Base-by-base conservation (phyloP, 2,888 invertebrate genomes). In the Elegia similella region DNA sequence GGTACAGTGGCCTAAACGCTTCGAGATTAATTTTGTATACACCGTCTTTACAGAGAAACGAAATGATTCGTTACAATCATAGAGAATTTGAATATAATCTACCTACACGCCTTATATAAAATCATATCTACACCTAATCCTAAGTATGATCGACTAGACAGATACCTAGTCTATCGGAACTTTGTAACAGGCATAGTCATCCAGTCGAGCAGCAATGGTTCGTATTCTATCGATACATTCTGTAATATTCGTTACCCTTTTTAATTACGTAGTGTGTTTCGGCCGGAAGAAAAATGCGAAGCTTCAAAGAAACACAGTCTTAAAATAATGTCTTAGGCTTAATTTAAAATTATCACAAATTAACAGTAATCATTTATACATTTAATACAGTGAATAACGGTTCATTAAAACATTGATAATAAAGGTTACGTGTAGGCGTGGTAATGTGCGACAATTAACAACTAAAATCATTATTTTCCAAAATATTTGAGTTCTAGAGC, bases 51-150 rank as follows among this genome's bases (percentile, higher is more conserved):
- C 78, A 81, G 72, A 82, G 73, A 76, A 73, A 76, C 68, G 63
- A 68, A 63, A 66, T 62, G 63, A 70, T 68, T 69, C 64, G 68
- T 74, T 73, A 79, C 69, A 71, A 78, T 78, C 75, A 70, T 73
- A 79, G 75, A 81, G 70, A 84, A 89, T 88, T 88, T 86, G 81
- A 88, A 85, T 86, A 88, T 80, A 56, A 78, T 75, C 88, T 88
- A 89, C 74, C 89, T 88, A 89, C 88, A 78, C 69, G 70, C 80
- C 79, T 88, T 87, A 86, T 86, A 87, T 69, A 86, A 87, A 88
- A 86, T 75, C 78, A 82, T 88, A 88, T 88, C 87, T 89, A 89
- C 88, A 88, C 82, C 77, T 86, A 84, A 78, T 66, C 75, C 80
- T 84, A 84, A 69, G 59, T 58, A 68, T 63, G 62, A 63, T 70